Evolutionary conservation across 2,888 invertebrate genomes (phyloP).

Genomic region (Synanthedon tipuliformis): DNA sequence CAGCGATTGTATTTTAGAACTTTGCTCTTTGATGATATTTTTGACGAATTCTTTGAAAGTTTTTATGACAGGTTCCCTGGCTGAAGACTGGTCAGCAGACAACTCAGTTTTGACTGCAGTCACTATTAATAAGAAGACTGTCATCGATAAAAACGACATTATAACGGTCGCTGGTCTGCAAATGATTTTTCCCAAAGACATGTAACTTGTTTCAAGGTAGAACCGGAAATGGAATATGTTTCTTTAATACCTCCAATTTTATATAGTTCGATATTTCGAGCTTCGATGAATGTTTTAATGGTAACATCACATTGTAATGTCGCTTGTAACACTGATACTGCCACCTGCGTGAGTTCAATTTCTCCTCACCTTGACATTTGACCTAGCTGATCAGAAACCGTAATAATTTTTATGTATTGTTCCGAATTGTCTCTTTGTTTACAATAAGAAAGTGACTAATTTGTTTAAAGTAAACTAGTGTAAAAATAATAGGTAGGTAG

Average conservation of each 20-base stretch:
- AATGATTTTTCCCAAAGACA: constrained; percentile 30
- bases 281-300: constrained; percentile 41
- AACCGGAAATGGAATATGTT: constrained; percentile 20
- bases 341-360: constrained; percentile 13
- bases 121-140: constrained; percentile 33
- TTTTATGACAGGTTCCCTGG: constrained; percentile 22
- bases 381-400: constrained; percentile 51
- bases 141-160: constrained; percentile 46
- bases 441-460: constrained; percentile 2
- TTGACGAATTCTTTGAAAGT: constrained; percentile 45
- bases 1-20: constrained; percentile 42
- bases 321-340: constrained; percentile 22
- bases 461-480: background rate
- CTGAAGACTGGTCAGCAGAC: constrained; percentile 17
- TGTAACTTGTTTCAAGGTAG: constrained; percentile 25
- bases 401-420: constrained; percentile 24
- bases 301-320: no score
- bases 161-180: constrained; percentile 22
- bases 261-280: constrained; percentile 31
- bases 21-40: constrained; percentile 51
- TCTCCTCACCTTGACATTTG: constrained; percentile 55
- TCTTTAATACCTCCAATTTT: constrained; percentile 14
- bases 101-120: constrained; percentile 33
- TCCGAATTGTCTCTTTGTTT: background rate
- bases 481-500: no score